A percentile compares a stretch with the other conserved stretches of the same genome.
phyloP scores from a whole-genome alignment of 2,888 invertebrate genomes.

The Norana najaformis region DNA sequence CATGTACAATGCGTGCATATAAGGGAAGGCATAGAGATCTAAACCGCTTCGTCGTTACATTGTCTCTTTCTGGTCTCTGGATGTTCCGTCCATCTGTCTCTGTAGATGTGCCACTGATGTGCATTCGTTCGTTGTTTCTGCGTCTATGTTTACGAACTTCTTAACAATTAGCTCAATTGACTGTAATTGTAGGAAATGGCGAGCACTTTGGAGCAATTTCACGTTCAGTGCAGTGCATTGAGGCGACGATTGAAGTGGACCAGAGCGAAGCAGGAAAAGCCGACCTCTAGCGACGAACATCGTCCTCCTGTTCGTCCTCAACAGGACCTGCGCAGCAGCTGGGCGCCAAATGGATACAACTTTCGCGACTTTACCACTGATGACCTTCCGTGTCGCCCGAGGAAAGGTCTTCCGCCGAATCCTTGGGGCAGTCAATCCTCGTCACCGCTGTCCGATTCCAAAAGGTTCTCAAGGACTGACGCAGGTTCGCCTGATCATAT shows the following conservation, averaged over 20 bases:
- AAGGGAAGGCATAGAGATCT: not conserved
- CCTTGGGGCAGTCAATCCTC: not conserved
- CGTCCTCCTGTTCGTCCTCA: not conserved
- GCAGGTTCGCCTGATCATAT: not conserved
- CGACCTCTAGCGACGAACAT: not conserved
- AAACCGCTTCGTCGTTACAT: too few relatives aligned
- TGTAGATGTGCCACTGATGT: too few relatives aligned
- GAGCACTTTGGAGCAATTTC: not conserved
- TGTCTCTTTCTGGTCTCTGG: not conserved
- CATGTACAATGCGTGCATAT: too few relatives aligned
- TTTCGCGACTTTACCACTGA: not conserved
- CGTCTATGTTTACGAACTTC: not conserved
- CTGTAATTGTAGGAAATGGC: constrained; percentile 8
- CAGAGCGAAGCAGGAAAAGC: not conserved
- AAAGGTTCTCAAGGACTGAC: not conserved
- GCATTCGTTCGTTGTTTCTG: not conserved
- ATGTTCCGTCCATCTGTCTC: not conserved
- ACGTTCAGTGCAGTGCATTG: not conserved
- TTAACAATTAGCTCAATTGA: not conserved
- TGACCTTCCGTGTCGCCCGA: not conserved
- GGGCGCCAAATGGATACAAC: not conserved
- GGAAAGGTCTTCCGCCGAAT: not conserved
- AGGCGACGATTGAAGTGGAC: not conserved
- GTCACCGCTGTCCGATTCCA: not conserved
- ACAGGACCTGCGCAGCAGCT: not conserved